Evolutionary conservation across 2,113 vertebrate genomes (phyloP), one percentile per base, ranked within the genome.

Genomic region (Trematomus loennbergii): DNA sequence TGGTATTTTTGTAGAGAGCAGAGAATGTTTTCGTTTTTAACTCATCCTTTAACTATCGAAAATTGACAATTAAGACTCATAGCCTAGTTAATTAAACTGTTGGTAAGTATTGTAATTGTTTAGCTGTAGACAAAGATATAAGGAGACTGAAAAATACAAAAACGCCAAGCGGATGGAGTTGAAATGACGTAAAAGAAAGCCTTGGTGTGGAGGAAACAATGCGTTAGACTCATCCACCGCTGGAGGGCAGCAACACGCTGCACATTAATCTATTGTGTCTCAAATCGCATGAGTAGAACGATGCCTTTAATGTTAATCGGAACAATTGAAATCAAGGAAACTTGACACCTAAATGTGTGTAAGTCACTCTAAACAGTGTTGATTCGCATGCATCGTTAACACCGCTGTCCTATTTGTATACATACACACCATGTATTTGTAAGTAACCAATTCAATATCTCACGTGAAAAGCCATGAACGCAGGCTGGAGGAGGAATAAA

Each of bases 171-270:
- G 17, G 43, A 48, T 22, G 16, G 12, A n/a, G 17, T n/a, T 67
- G 12, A 8, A 18, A 7, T 50, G 22, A 65, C 1, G 2, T 66
- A 9, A 29, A 17, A 1, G 8, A 40, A 40, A 40, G 9, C 36
- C n/a, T 20, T 43, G 12, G 17, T 49, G 12, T 40, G 9, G 4
- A 50, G 16, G 16, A 16, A 33, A 43, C 48, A 12, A 53, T 40
- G 7, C 36, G 22, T 43, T 11, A 40, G 50, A 15, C 11, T 1
- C 5, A 1, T 50, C 75, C 6, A 61, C 75, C 89, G 76, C 63
- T 17, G 17, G 89, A 72, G 55, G 78, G 63, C 88, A 84, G 72
- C 80, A 91, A 45, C n/a, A 1, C 12, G 12, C 62, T n/a, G 29
- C 49, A 60, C 8, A 61, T 33, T 6, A 55, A 18, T 10, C 20